phyloP scores from a whole-genome alignment of 2,797 vertebrate species.

The Antrozous pallidus region DNA sequence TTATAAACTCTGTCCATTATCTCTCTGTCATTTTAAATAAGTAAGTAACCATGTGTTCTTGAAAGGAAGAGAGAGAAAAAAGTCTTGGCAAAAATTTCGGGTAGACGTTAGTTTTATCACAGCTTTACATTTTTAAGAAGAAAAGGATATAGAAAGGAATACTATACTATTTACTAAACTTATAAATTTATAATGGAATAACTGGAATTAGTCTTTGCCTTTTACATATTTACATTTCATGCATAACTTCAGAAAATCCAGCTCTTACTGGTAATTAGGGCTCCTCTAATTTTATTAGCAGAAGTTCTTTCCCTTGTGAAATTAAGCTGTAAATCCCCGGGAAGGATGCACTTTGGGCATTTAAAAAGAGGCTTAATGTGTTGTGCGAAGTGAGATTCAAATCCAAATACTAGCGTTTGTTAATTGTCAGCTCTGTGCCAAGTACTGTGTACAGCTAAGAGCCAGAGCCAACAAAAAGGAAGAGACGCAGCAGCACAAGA shows the following conservation, averaged over 20 bases:
- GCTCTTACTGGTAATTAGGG: constrained; percentile 17
- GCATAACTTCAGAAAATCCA: constrained; percentile 53
- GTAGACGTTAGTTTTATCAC: constrained; percentile 49
- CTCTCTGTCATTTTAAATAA: constrained; percentile 36
- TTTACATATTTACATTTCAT: constrained; percentile 58
- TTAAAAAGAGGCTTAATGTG: constrained; percentile 36
- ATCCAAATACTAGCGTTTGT: constrained; percentile 32
- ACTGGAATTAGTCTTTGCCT: constrained; percentile 52
- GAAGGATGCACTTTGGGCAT: constrained; percentile 42
- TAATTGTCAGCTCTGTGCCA: constrained; percentile 38
- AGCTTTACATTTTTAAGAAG: constrained; percentile 43
- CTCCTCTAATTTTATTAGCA: constrained; percentile 52
- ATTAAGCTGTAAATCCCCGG: constrained; percentile 46
- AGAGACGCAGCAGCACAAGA: background rate
- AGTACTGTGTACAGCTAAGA: background rate
- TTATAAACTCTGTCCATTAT: constrained; percentile 7
- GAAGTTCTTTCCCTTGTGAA: constrained; percentile 34
- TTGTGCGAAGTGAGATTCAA: constrained; percentile 54
- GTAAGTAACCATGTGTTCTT: constrained; percentile 49
- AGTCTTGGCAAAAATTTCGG: constrained; percentile 53
- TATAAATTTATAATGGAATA: constrained; percentile 40
- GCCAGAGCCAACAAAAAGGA: background rate
- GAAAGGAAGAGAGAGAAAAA: constrained; percentile 48
- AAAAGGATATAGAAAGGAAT: constrained; percentile 35
- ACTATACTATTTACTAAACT: too few relatives aligned